Conservation (phyloP, 2,797 vertebrate species). For the Pseudomugil tenellus region DNA sequence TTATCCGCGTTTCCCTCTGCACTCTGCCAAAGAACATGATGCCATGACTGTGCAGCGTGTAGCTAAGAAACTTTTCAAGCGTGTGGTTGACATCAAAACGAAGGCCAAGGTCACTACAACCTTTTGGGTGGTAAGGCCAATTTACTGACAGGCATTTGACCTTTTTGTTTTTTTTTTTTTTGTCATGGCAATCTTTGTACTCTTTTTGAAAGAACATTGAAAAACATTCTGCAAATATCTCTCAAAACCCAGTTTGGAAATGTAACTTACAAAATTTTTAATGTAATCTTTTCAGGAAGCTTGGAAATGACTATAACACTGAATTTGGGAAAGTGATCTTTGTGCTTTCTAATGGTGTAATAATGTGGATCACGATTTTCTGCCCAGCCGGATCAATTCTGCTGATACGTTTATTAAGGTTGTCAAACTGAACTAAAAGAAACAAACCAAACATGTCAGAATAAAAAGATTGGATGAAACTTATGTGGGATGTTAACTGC, state of each 20-base stretch:
- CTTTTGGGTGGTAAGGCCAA: not conserved
- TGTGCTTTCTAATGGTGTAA: not conserved
- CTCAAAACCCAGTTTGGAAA: no score
- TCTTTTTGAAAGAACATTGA: no score
- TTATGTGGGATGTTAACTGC: no score
- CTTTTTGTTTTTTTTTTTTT: not conserved
- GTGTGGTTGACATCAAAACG: not conserved
- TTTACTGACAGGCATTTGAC: not conserved
- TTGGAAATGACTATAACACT: not conserved
- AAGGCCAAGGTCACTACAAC: not conserved
- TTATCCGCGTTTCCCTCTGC: not conserved
- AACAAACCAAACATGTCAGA: not conserved
- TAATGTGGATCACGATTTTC: no score
- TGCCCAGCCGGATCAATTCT: not conserved
- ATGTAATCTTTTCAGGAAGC: not conserved
- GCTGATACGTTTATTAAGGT: not conserved
- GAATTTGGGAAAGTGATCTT: not conserved
- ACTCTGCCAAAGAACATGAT: not conserved
- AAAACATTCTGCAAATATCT: no score
- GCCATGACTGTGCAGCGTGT: not conserved
- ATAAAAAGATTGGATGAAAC: slow-evolving; percentile 2
- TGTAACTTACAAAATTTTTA: no score
- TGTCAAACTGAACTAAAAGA: not conserved
- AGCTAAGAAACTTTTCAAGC: not conserved
- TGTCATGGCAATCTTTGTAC: not conserved